Conservation (phyloP, 2,797 vertebrate species). For the Anguilla marmorata region DNA sequence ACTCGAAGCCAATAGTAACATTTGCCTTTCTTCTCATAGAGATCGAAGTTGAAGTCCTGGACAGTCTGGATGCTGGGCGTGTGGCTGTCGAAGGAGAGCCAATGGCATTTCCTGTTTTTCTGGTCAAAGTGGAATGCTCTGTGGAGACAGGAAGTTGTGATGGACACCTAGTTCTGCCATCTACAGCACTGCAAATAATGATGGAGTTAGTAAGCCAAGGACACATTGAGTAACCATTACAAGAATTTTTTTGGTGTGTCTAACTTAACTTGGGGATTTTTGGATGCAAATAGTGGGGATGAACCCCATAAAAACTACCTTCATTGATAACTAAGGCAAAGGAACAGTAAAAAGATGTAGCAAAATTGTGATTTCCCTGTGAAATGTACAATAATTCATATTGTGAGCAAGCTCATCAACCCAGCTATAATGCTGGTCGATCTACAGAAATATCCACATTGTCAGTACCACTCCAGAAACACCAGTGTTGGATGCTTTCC, state of each 20-base stretch:
- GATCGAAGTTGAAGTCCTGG: constrained; percentile 84
- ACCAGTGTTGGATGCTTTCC: too few species aligned
- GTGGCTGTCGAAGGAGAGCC: constrained; percentile 91
- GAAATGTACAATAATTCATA: too few species aligned
- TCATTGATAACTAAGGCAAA: not conserved
- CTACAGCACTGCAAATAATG: not conserved
- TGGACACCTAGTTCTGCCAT: constrained; percentile 47
- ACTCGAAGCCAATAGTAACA: not conserved
- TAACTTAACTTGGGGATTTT: not conserved
- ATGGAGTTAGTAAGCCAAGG: not conserved
- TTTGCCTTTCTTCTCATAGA: constrained; percentile 97
- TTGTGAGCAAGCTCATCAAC: too few species aligned
- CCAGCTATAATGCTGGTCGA: too few species aligned
- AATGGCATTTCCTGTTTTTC: constrained; percentile 90
- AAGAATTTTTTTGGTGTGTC: not conserved
- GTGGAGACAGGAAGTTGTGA: constrained; percentile 63
- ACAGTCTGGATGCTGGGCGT: constrained; percentile 80
- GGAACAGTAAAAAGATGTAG: not conserved
- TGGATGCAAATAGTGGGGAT: not conserved
- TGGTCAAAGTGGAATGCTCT: constrained; percentile 97
- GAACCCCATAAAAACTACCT: not conserved
- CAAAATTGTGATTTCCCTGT: too few species aligned
- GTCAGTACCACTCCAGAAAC: too few species aligned
- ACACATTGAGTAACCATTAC: not conserved
- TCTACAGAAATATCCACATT: too few species aligned